phyloP scores from a whole-genome alignment of 2,888 invertebrate genomes.

The Barypeithes pellucidus region DNA sequence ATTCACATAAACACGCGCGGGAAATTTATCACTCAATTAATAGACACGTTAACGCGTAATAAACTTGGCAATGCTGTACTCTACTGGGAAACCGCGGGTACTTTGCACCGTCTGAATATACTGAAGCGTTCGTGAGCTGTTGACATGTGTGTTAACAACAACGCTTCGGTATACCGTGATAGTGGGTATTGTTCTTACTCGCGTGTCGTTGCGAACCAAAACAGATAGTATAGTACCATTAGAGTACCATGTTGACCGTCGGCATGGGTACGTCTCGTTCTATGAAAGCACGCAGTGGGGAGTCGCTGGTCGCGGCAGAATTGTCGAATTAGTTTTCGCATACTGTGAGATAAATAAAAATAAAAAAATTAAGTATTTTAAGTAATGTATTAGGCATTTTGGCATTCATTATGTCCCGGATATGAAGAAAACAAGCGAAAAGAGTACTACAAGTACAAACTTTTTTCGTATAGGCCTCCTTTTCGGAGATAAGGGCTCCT shows the following conservation, averaged over 20 bases:
- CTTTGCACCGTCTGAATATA: not conserved
- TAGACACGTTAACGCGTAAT: not conserved
- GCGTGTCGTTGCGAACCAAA: not conserved
- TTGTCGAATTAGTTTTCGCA: not conserved
- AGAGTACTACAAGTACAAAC: too few species aligned
- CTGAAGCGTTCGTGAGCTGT: conserved; percentile 5
- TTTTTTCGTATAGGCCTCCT: too few species aligned
- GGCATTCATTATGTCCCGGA: too few species aligned
- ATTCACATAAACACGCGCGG: not conserved
- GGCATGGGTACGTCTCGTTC: not conserved
- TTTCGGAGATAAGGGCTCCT: too few species aligned
- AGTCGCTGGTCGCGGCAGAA: conserved; percentile 4
- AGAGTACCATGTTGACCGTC: conserved; percentile 15
- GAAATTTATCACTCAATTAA: not conserved
- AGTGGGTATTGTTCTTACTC: not conserved
- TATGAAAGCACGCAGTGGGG: not conserved
- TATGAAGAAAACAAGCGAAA: too few species aligned
- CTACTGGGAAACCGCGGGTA: not conserved
- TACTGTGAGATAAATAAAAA: too few species aligned
- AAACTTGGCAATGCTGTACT: conserved; percentile 10
- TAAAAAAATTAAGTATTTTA: too few species aligned
- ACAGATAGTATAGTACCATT: not conserved
- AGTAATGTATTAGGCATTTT: too few species aligned
- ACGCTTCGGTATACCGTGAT: not conserved
- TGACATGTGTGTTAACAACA: not conserved